Evolutionary conservation across 35 echinoderm and acorn worm genomes (phyloP), one percentile per base, ranked within the genome.

Genomic region (Chiridota heheva): DNA sequence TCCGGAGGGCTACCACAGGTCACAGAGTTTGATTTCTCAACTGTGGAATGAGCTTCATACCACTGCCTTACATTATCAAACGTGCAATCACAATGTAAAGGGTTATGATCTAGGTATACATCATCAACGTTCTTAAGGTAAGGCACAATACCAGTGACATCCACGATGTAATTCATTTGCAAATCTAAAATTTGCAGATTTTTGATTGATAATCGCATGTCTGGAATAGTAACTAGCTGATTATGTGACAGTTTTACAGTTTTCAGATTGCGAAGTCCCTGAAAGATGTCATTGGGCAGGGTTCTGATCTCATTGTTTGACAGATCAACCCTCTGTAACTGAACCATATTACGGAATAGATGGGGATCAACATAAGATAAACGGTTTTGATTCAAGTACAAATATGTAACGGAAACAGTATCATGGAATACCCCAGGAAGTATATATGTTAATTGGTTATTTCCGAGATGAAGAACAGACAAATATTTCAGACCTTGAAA

Each of bases 201-300:
- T 28, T 28, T 28, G 34, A 64, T 0, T 64, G 34, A 64, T 28
- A 22, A 64, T 25, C 26, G 60, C 24, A 32, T 64, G 25, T 64
- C 25, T 64, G 34, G 12, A 28, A 12, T 25, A 32, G 10, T 28
- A 28, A 12, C 8, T 13, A 28, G 25, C 34, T 22, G 60, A 28
- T 22, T 64, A 32, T 1, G 22, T 32, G 34, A 64, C 60, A 32
- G 25, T 64, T 64, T 64, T 0, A 32, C 22, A 0, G 34, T 28
- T 64, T 64, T 64, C 0, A 32, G 26, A 28, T 22, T 64, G 34
- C 60, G 60, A n/a, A n/a, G n/a, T 64, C 34, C 60, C 22, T 1
- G 60, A 28, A 0, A 64, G 60, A 28, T 64, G 60, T 12, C 60
- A 64, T 64, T 64, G 22, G 60, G n/a, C n/a, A n/a, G n/a, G n/a